Evolutionary conservation across 2,113 vertebrate species (phyloP), one percentile per base, ranked within the genome.

Genomic region (Cyrtonyx montezumae): DNA sequence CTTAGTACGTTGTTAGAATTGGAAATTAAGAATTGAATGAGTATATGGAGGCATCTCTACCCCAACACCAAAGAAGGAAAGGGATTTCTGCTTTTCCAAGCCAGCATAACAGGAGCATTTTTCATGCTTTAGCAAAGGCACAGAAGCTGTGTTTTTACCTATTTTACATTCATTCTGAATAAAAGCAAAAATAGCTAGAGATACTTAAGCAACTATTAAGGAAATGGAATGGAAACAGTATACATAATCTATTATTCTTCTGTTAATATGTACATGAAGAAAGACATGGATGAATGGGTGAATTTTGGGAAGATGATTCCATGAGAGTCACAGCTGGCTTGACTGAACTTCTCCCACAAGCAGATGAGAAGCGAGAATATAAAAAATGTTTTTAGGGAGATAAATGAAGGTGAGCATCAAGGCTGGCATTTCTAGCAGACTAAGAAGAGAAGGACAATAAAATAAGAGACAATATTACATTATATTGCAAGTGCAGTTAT

Each of bases 381-480:
- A 88, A 49, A 37, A 86, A 74, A 11, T 22, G 5, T 58, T 75
- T 59, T 20, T 56, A 81, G 18, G 65, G 53, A 78, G 11, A n/a
- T 25, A 76, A 81, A 82, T 66, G 53, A 84, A 88, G 34, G 62
- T 0, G 6, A 78, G n/a, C 30, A 58, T 51, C 25, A 51, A 79
- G 32, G 56, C 43, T 43, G 43, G 20, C 3, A 1, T 68, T 91
- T 90, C 59, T 88, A 76, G 36, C 48, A 91, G 55, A 22, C 43
- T 51, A 37, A 43, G 59, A 90, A 51, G 22, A 73, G 22, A 23
- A 76, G 59, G 12, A 18, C 67, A 82, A 42, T 62, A 81, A 67
- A 76, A 76, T 53, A 85, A 66, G 49, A 92, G 45, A 78, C 18
- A 88, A 13, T n/a, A 49, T 61, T 58, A 68, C 36, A 79, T 87